Evolutionary conservation across 37 sponge, comb jelly and placozoan genomes (phyloP).

Genomic region (Agelas oroides): DNA sequence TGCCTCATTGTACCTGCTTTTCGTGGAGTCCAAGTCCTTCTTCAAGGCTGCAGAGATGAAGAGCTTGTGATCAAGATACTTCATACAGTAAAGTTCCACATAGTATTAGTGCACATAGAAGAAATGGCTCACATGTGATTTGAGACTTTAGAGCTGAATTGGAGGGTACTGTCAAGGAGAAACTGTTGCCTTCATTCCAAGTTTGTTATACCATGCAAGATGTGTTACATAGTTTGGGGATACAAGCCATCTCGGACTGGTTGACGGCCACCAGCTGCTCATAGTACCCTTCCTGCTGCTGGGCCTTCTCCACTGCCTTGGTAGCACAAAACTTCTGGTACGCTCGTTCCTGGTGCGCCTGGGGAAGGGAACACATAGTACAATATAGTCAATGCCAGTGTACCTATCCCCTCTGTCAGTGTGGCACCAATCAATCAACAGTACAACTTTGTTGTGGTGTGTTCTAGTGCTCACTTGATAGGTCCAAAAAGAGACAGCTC

Average conservation of each 20-base stretch:
- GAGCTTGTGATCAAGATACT: too few relatives aligned
- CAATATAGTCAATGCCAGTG: too few relatives aligned
- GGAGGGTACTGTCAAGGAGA: neutral
- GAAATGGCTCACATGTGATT: slow-evolving; percentile 19
- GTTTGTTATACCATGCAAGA: neutral
- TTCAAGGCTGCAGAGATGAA: slow-evolving; percentile 21
- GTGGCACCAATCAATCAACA: too few relatives aligned
- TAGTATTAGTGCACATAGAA: neutral
- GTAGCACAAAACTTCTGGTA: slow-evolving; percentile 83
- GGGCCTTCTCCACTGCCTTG: slow-evolving; percentile 82
- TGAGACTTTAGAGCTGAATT: slow-evolving; percentile 78
- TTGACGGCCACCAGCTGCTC: slow-evolving; percentile 61
- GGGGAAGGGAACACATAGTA: neutral
- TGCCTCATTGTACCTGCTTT: slow-evolving; percentile 74
- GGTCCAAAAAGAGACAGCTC: slow-evolving; percentile 92
- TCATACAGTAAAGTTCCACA: neutral
- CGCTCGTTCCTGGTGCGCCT: slow-evolving; percentile 77
- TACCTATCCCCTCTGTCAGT: too few relatives aligned
- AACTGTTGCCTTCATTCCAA: neutral
- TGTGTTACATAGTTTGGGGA: neutral
- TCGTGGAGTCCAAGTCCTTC: slow-evolving; percentile 78
- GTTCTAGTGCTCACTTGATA: slow-evolving; percentile 71
- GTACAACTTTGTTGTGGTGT: too few relatives aligned
- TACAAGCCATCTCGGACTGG: slow-evolving; percentile 74
- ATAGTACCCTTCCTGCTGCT: slow-evolving; percentile 84